Base-by-base conservation (phyloP, 30 jellyfish, hydroid and myxozoan genomes). In the Cassiopea andromeda region DNA sequence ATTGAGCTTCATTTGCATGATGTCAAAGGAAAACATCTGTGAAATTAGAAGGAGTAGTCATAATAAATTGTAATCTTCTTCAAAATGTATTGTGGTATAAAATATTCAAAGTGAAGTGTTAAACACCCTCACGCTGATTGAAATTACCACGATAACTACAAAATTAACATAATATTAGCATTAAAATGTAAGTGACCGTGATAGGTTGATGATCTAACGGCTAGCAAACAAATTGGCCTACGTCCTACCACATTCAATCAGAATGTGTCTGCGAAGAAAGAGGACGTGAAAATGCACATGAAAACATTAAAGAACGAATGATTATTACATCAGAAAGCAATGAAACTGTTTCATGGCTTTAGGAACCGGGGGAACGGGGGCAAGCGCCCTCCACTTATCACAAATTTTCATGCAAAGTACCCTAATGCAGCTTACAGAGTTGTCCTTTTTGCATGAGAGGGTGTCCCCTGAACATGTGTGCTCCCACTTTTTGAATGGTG, bases 141-240 rank as follows among this genome's bases (percentile, higher is more conserved):
- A 45, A 8, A 10, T 77, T 54, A 77, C 50, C 69, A 47, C 50
- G 71, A 60, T 45, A 49, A 77, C 73, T 77, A 77, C 70, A 77
- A 50, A 27, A 49, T 10, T 47, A 75, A 77, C 74, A 48, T 77
- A 77, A 47, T 48, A 46, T 49, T 43, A 27, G 86, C 73, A 47
- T 47, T 77, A 47, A 77, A 16, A 19, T 77, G 19, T 77, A 77
- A 77, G 70, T 77, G 46, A 75, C 86, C 7, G 18, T 77, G 86
- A 77, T 77, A 77, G 86, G 86, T 77, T 77, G 86, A 77, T 77
- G 86, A 77, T 48, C 86, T n/a, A n/a, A 15, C 86, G 86, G 50
- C 86, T 47, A 74, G 86, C 46, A 58, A 77, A 77, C 86, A 48
- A 48, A 47, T 60, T 43, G 70, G 27, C 86, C 70, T 2, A 50